These are phyloP conservation scores for Drosophila gunungcola DNA, from an alignment of 1,140 invertebrate species.

Conservation along the genomic window DNA sequence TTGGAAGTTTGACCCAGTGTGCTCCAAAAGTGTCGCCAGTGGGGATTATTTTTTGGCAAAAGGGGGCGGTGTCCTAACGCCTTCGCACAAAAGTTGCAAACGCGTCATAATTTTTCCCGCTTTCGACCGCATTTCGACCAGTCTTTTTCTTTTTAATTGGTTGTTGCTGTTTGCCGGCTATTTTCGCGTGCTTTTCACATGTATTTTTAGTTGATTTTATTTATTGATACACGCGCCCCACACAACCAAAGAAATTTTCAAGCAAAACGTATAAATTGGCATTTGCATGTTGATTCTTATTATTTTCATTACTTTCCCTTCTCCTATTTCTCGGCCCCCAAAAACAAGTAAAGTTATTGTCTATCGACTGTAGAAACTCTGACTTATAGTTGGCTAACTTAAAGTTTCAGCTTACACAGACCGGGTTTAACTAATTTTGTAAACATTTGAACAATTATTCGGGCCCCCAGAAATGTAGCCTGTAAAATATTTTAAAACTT, in stretches of 20 bases:
- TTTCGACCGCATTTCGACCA: not conserved
- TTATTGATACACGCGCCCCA: constrained; percentile 73
- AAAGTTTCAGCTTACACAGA: not conserved
- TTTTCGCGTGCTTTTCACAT: constrained; percentile 52
- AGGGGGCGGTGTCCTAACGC: constrained; percentile 34
- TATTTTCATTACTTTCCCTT: not conserved
- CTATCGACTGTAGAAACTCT: not conserved
- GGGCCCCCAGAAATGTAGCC: no score
- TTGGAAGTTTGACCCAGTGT: no score
- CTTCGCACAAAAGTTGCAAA: constrained; percentile 27
- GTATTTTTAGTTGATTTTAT: constrained; percentile 76
- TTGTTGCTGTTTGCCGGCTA: constrained; percentile 31
- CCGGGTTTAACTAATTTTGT: no score
- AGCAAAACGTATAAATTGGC: constrained; percentile 19
- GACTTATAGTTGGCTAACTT: not conserved
- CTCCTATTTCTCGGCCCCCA: not conserved
- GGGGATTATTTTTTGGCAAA: constrained; percentile 40
- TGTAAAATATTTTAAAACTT: no score
- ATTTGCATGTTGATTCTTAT: constrained; percentile 22
- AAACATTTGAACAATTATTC: no score
- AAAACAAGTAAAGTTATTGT: not conserved
- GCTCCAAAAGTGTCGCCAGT: constrained; percentile 30
- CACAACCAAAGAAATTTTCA: constrained; percentile 13
- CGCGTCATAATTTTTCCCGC: constrained; percentile 37
- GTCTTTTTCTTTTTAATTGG: constrained; percentile 4